Conservation (phyloP, 1,140 invertebrate species). For the Brachionus calyciflorus region DNA sequence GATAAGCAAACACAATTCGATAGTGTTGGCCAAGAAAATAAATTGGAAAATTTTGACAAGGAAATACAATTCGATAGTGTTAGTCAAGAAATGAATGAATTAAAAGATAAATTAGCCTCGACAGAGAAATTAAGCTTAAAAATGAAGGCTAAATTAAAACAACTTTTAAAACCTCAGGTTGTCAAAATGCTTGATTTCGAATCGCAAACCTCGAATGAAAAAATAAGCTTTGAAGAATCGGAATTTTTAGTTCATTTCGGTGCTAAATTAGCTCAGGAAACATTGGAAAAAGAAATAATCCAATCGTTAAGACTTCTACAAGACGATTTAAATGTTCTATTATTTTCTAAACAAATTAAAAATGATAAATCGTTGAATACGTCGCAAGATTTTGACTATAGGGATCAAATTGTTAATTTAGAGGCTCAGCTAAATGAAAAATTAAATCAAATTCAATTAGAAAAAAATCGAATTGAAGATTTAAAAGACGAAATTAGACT, state of each 20-base stretch:
- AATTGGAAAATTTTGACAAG: background rate
- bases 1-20: background rate
- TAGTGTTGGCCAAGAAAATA: background rate
- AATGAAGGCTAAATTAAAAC: slow-evolving; percentile 28
- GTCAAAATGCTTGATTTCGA: background rate
- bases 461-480: background rate
- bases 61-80: background rate
- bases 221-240: no score
- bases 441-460: background rate
- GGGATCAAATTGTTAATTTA: slow-evolving; percentile 21
- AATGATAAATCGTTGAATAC: background rate
- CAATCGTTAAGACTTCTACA: background rate
- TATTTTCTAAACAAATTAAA: background rate
- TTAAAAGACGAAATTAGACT: background rate
- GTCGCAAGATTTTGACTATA: slow-evolving; percentile 1
- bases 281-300: background rate
- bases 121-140: slow-evolving; percentile 16
- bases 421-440: slow-evolving; percentile 1
- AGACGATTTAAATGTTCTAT: background rate
- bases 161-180: background rate
- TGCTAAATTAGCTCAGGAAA: background rate
- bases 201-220: no score
- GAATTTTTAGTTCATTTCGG: background rate
- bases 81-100: background rate
- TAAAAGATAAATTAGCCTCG: background rate